A percentile compares a stretch with the other conserved stretches of the same genome.
These are phyloP conservation scores for Clepsis dumicolana DNA, from an alignment of 2,888 invertebrate genomes.

Conservation along the genomic window DNA sequence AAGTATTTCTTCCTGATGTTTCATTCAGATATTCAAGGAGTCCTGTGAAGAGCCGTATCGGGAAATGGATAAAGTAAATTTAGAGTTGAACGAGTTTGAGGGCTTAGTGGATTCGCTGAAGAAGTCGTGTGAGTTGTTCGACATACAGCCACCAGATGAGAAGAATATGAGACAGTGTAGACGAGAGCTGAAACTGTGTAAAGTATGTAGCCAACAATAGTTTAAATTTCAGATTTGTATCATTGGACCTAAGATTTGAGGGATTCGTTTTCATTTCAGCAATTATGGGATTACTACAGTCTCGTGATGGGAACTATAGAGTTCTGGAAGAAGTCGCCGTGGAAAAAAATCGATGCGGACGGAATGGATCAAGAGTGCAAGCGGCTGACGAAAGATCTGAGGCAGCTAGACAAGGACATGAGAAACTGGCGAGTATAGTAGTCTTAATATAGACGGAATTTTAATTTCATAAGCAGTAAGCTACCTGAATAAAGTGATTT, in stretches of 20 bases:
- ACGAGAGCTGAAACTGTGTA: slow-evolving; percentile 91
- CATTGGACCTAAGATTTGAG: background rate
- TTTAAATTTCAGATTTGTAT: background rate
- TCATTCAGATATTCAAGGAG: slow-evolving; percentile 86
- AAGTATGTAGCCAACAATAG: slow-evolving; percentile 75
- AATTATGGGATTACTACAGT: slow-evolving; percentile 95
- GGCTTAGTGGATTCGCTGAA: slow-evolving; percentile 88
- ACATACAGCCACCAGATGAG: slow-evolving; percentile 94
- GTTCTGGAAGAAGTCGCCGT: slow-evolving; percentile 97
- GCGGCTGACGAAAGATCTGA: slow-evolving; percentile 94
- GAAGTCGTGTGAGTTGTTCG: slow-evolving; percentile 93
- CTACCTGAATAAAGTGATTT: background rate
- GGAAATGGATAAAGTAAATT: slow-evolving; percentile 89
- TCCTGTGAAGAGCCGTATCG: slow-evolving; percentile 89
- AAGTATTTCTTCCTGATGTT: slow-evolving; percentile 15
- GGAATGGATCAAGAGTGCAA: slow-evolving; percentile 98
- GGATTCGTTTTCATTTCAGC: slow-evolving; percentile 65
- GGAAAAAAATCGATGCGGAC: slow-evolving; percentile 97
- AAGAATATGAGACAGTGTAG: slow-evolving; percentile 91
- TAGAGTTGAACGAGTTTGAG: slow-evolving; percentile 89
- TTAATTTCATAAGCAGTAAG: background rate
- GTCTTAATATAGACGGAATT: too few relatives aligned
- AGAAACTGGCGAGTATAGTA: slow-evolving; percentile 88
- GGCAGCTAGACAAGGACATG: slow-evolving; percentile 93
- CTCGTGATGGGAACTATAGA: slow-evolving; percentile 93